Evolutionary conservation across 2,888 invertebrate genomes (phyloP), one percentile per base, ranked within the genome.

Genomic region (Poecilobothrus nobilitatus): DNA sequence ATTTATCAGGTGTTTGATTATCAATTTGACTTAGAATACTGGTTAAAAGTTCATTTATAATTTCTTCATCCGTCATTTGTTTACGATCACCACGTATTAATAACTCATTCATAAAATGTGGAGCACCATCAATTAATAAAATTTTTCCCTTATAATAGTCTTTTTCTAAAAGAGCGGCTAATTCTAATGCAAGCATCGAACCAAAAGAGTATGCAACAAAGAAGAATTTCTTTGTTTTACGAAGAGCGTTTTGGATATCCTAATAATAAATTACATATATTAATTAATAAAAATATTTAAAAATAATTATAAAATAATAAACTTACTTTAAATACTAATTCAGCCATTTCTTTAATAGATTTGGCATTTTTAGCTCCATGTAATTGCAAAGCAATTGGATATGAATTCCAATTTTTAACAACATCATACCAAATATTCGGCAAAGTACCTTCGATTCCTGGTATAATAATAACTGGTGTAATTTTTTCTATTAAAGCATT

Each of bases 131-230:
- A 66, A 97, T 84, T n/a, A 94, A 85, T 74, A 90, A 83, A 1
- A 92, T 74, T 63, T 85, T 83, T 4, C 91, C 91, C n/a, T 77
- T 82, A 67, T 84, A 83, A 73, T 90, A 90, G 75, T 85, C 83
- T 10, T 81, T 82, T 79, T 94, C 93, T 53, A 96, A 82, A 75
- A 86, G 84, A 10, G 87, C 82, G 6, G 89, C 90, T 70, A 96
- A 82, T 78, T 95, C 92, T 68, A 95, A 80, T 0, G 91, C 89
- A 21, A 95, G 84, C 27, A 91, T 80, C 0, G 89, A 84, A 65
- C 97, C 97, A 77, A 88, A 96, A 18, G 97, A 97, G 83, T 97
- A 96, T 2, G 92, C 97, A 18, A 91, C 86, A 1, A 97, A 78
- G 70, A 87, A 86, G 82, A 91, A 95, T 0, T 86, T 85, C 37